Evolutionary conservation across 2,113 vertebrate species (phyloP).

Genomic region (Corynorhinus townsendii): DNA sequence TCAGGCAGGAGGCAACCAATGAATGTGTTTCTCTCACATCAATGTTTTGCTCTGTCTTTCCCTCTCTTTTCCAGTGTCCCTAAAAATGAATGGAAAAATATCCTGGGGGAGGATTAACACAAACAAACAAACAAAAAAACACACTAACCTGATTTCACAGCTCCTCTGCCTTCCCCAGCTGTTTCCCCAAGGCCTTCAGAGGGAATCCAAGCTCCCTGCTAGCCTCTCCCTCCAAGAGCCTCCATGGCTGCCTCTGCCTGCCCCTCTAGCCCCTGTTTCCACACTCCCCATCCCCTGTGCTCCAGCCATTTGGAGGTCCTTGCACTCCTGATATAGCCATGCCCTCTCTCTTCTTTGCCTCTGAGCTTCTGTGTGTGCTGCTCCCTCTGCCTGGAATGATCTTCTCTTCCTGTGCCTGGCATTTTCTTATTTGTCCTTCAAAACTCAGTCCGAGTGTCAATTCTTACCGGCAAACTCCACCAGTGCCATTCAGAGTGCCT

Average conservation of each 20-base stretch:
- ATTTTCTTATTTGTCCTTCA: slow-evolving; percentile 29
- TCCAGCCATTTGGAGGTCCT: not conserved
- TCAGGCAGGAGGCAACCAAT: too few species aligned
- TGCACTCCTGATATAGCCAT: not conserved
- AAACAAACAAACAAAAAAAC: not conserved
- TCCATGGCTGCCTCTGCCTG: not conserved
- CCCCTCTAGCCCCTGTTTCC: not conserved
- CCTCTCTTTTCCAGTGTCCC: too few species aligned
- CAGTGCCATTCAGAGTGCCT: not conserved
- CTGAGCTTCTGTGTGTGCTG: not conserved
- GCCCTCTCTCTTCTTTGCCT: not conserved
- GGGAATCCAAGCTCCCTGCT: not conserved
- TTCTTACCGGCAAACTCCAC: not conserved
- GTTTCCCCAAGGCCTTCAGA: not conserved
- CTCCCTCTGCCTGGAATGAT: not conserved
- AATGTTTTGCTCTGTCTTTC: too few species aligned
- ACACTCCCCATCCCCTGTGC: too few species aligned
- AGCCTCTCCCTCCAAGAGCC: not conserved
- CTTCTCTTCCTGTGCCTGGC: not conserved
- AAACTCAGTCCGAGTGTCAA: not conserved
- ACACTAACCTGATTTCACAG: not conserved
- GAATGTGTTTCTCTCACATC: too few species aligned
- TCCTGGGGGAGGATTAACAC: too few species aligned
- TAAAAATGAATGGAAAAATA: too few species aligned
- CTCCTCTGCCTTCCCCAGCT: not conserved